Evolutionary conservation across 2,888 invertebrate genomes (phyloP), one percentile per base, ranked within the genome.

Genomic region (Chloroclystis v-ata): DNA sequence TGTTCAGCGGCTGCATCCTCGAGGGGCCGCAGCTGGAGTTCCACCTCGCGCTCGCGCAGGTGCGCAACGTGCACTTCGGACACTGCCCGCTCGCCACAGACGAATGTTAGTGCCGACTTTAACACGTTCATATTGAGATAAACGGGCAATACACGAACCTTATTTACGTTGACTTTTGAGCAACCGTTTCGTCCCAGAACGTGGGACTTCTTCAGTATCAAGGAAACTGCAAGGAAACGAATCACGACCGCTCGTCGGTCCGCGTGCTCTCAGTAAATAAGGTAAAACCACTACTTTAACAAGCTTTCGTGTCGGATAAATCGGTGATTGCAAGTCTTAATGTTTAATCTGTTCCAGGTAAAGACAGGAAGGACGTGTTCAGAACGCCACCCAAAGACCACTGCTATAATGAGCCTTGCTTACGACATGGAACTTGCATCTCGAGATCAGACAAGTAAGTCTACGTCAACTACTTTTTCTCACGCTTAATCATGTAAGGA

Each of bases 21-120:
- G 94, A 96, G 86, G 96, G 96, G 0, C 96, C 96, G n/a, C 94
- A 94, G 55, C 89, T 96, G 29, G 91, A 94, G 66, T 95, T 96
- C 78, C 91, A 92, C 72, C 78, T 89, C 11, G 89, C 89, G 54
- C 81, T 90, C 47, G 89, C 92, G 57, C 89, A 91, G 62, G 89
- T 89, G 40, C 89, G 90, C 59, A 93, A 93, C 68, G 94, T 94
- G 1, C 77, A 89, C 28, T 95, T 96, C 77, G 94, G 93, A 3
- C 77, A 88, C 33, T 96, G 96, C 70, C 95, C 95, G 0, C 88
- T 95, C 56, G 91, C 93, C 11, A 90, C 90, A 4, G 92, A 92
- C 62, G 91, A 90, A 63, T 95, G 95, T 32, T 12, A 32, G 20
- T 20, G 20, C 5, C 13, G 30, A 32, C 14, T 13, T 30, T 11